Conservation (phyloP, 2,888 invertebrate species). For the Tridacna gigas region DNA sequence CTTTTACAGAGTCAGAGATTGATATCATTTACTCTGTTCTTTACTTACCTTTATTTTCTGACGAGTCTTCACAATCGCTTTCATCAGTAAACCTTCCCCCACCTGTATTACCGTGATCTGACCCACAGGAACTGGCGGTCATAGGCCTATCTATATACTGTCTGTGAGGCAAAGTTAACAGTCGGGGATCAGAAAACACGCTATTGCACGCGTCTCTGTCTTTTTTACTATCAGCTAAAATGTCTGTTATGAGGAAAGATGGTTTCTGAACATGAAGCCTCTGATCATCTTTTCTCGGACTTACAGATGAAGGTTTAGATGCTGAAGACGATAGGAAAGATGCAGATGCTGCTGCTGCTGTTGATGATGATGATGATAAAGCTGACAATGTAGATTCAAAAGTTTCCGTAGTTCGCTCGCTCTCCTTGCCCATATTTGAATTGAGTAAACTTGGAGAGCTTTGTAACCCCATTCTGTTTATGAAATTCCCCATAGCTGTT, state of each 20-base stretch:
- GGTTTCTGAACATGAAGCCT: conserved; percentile 52
- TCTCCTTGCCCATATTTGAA: background rate
- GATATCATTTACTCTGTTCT: background rate
- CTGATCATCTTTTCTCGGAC: conserved; percentile 46
- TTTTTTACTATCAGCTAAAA: conserved; percentile 57
- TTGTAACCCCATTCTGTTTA: conserved; percentile 31
- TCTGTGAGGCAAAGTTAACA: conserved; percentile 54
- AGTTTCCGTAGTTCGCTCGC: background rate
- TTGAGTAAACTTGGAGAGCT: conserved; percentile 27
- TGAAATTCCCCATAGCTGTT: conserved; percentile 27
- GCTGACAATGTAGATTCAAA: background rate
- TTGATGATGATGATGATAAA: background rate
- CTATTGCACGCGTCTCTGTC: conserved; percentile 45
- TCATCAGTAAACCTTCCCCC: conserved; percentile 43
- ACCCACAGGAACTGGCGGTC: conserved; percentile 59
- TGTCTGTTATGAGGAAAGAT: conserved; percentile 71
- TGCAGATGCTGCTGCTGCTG: background rate
- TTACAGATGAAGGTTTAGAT: conserved; percentile 5
- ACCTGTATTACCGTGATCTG: conserved; percentile 44
- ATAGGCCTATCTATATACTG: conserved; percentile 58
- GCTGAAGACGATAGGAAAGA: background rate
- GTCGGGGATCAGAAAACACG: conserved; percentile 55
- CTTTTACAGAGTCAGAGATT: no score
- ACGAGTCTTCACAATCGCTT: conserved; percentile 51
- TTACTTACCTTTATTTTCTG: conserved; percentile 46